Percentiles rank a stretch among this genome's conserved stretches.
phyloP scores from a whole-genome alignment of 2,888 invertebrate species.

The Zygaena filipendulae region DNA sequence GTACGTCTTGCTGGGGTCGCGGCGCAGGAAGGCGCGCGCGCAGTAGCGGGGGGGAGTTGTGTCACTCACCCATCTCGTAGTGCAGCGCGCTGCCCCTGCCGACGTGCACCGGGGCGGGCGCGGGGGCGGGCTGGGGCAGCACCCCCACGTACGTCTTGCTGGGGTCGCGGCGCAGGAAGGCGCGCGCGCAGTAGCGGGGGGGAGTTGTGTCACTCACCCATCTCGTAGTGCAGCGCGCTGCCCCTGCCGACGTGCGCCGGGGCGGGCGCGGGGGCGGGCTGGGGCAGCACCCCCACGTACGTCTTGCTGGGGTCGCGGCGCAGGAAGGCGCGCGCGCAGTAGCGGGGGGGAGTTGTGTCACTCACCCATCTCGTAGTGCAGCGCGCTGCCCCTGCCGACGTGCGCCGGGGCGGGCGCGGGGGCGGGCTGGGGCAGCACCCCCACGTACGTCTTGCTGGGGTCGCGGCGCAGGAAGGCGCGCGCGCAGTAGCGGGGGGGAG shows the following conservation, averaged over 20 bases:
- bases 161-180: constrained; percentile 66
- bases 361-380: constrained; percentile 56
- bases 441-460: constrained; percentile 64
- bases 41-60: too few species aligned
- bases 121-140: constrained; percentile 24
- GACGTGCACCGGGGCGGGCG: constrained; percentile 23
- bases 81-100: constrained; percentile 49
- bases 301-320: constrained; percentile 69
- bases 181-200: too few species aligned
- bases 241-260: constrained; percentile 43
- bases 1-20: constrained; percentile 68
- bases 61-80: constrained; percentile 54
- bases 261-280: constrained; percentile 21
- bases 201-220: too few species aligned
- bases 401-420: too few species aligned
- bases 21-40: constrained; percentile 58
- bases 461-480: constrained; percentile 65
- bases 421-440: constrained; percentile 27
- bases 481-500: too few species aligned
- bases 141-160: constrained; percentile 60
- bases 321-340: too few species aligned
- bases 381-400: constrained; percentile 44
- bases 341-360: too few species aligned
- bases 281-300: constrained; percentile 42
- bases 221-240: constrained; percentile 50